Percentiles rank a stretch among this genome's conserved stretches.
These are phyloP conservation scores for Alligator mississippiensis DNA, from an alignment of 2,113 vertebrate species.

Conservation along the genomic window DNA sequence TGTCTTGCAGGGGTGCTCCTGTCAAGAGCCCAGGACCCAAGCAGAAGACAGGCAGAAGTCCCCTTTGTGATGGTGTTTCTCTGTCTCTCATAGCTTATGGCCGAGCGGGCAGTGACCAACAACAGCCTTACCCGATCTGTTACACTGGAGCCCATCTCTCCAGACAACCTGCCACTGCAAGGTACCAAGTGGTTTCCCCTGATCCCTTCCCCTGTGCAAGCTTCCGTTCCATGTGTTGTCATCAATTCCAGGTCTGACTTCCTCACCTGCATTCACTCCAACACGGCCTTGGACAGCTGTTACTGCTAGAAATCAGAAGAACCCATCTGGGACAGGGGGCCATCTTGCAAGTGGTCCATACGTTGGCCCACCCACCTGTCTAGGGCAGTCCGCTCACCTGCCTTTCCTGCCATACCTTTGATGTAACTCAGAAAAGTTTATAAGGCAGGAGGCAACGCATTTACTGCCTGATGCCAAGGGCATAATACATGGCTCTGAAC, in stretches of 20 bases:
- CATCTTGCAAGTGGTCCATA: no score
- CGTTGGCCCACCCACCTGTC: no score
- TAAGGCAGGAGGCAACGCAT: no score
- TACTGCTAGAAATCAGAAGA: neutral
- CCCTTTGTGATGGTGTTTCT: neutral
- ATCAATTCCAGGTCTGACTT: neutral
- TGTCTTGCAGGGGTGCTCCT: neutral
- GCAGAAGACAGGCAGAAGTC: neutral
- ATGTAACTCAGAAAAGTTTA: no score
- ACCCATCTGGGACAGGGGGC: fast-evolving
- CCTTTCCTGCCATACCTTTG: no score
- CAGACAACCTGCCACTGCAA: slow-evolving; percentile 87
- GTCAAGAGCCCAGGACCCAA: neutral
- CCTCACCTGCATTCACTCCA: neutral
- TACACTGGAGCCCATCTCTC: slow-evolving; percentile 83
- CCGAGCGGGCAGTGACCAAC: slow-evolving; percentile 79
- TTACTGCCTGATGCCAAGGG: no score
- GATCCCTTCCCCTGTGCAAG: neutral
- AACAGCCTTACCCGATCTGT: slow-evolving; percentile 73
- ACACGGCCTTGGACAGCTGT: fast-evolving
- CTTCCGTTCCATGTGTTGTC: neutral
- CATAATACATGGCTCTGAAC: no score
- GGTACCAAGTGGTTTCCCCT: slow-evolving; percentile 74
- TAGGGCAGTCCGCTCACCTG: no score
- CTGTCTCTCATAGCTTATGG: slow-evolving; percentile 82